These are phyloP conservation scores for Falcaria lacertinaria DNA, from an alignment of 2,888 invertebrate species.

Conservation along the genomic window DNA sequence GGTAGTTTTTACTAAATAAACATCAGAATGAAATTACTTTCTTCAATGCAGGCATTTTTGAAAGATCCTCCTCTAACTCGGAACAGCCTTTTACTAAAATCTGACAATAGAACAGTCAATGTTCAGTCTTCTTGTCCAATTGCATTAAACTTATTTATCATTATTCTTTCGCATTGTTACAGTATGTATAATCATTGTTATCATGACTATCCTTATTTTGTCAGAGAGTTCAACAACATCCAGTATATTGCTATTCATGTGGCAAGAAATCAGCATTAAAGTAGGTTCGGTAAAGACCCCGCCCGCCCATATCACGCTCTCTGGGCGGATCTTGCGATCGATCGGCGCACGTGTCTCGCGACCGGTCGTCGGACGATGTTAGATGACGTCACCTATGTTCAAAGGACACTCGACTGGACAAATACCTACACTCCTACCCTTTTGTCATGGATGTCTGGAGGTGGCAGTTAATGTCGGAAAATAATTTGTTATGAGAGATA, in stretches of 20 bases:
- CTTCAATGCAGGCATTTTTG: too few relatives aligned
- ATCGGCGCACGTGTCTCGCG: constrained; percentile 12
- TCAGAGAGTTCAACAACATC: too few relatives aligned
- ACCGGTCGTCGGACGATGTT: constrained; percentile 16
- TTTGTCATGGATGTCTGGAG: background rate
- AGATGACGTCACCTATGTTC: constrained; percentile 28
- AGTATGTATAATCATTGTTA: too few relatives aligned
- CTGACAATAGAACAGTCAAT: too few relatives aligned
- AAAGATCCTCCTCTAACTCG: too few relatives aligned
- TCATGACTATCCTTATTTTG: too few relatives aligned
- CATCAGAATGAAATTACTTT: too few relatives aligned
- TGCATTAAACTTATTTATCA: too few relatives aligned
- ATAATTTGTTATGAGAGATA: background rate
- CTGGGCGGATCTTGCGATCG: constrained; percentile 26
- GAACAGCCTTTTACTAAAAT: too few relatives aligned
- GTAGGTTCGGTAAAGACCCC: constrained; percentile 23
- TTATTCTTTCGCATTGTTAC: too few relatives aligned
- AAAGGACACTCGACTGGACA: constrained; percentile 12
- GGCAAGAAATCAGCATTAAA: constrained; percentile 4
- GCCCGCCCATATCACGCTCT: constrained; percentile 27
- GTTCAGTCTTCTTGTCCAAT: too few relatives aligned
- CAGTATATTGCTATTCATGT: background rate
- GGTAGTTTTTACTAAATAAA: too few relatives aligned
- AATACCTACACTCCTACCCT: background rate
- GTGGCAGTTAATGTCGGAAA: background rate